Conservation (phyloP, 2,888 invertebrate genomes). For the Bellardia bayeri region DNA sequence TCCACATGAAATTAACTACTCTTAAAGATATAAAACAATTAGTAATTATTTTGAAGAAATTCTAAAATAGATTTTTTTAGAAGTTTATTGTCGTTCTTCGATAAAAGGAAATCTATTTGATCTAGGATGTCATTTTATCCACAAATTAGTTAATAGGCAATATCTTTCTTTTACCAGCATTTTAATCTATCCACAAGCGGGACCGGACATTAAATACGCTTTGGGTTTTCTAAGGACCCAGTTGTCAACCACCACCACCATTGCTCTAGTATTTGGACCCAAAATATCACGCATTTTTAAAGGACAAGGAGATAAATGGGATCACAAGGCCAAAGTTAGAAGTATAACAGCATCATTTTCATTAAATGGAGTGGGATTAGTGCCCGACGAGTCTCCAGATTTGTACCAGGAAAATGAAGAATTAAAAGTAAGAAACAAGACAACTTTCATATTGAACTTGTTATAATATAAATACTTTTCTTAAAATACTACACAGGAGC, state of each 20-base stretch:
- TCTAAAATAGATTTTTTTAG: no score
- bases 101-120: no score
- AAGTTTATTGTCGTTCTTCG: no score
- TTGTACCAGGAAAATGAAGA: conserved; percentile 96
- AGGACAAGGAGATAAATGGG: conserved; percentile 96
- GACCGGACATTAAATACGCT: conserved; percentile 96
- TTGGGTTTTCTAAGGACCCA: conserved; percentile 96
- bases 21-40: no score
- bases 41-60: no score
- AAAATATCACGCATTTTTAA: conserved; percentile 92
- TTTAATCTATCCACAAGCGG: conserved; percentile 93
- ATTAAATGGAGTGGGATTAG: conserved; percentile 93
- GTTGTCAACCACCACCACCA: conserved; percentile 92
- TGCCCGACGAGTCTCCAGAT: conserved; percentile 93
- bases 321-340: conserved; percentile 92
- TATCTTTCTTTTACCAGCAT: conserved; percentile 86
- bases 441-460: no score
- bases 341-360: conserved; percentile 94
- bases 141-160: no score
- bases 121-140: no score
- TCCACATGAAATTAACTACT: no score
- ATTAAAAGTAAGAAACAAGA: conserved; percentile 87
- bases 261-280: conserved; percentile 83
- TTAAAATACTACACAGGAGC: conserved; percentile 87
- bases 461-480: no score